These are phyloP conservation scores for Spongilla lacustris DNA, from an alignment of 37 sponge, comb jelly and placozoan species.

Conservation along the genomic window DNA sequence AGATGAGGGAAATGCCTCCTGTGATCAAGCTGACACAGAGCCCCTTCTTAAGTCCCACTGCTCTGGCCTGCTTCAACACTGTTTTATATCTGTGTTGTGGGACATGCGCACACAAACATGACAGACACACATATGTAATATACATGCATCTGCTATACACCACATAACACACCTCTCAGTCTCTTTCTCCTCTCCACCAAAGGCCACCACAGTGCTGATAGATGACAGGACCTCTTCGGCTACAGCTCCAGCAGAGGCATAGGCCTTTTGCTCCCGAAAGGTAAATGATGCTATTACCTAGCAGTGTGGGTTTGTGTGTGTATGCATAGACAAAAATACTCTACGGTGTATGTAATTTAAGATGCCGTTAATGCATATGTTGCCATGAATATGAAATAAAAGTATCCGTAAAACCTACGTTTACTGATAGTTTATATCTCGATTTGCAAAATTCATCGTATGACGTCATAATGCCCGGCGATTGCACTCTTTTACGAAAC, in stretches of 20 bases:
- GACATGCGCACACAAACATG: not conserved
- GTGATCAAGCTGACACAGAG: not conserved
- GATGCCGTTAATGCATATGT: too few relatives aligned
- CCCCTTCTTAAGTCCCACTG: not conserved
- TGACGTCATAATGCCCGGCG: too few relatives aligned
- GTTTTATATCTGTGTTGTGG: not conserved
- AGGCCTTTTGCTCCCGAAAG: not conserved
- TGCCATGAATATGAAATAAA: too few relatives aligned
- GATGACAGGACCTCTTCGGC: conserved; percentile 66
- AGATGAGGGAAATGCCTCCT: not conserved
- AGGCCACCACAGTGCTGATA: conserved; percentile 90
- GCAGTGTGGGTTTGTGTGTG: not conserved
- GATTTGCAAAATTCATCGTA: too few relatives aligned
- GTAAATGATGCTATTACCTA: not conserved
- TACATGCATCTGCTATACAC: too few relatives aligned
- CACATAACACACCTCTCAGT: conserved; percentile 37
- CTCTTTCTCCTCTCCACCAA: conserved; percentile 78
- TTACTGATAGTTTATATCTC: too few relatives aligned
- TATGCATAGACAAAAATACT: too few relatives aligned
- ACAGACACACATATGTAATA: too few relatives aligned
- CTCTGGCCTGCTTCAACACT: not conserved
- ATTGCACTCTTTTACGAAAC: too few relatives aligned
- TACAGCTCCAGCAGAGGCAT: not conserved
- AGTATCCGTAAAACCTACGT: too few relatives aligned
- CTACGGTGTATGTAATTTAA: too few relatives aligned